A percentile compares a stretch with the other conserved stretches of the same genome.
These are phyloP conservation scores for Apantesis nais DNA, from an alignment of 2,888 invertebrate species.

Conservation along the genomic window DNA sequence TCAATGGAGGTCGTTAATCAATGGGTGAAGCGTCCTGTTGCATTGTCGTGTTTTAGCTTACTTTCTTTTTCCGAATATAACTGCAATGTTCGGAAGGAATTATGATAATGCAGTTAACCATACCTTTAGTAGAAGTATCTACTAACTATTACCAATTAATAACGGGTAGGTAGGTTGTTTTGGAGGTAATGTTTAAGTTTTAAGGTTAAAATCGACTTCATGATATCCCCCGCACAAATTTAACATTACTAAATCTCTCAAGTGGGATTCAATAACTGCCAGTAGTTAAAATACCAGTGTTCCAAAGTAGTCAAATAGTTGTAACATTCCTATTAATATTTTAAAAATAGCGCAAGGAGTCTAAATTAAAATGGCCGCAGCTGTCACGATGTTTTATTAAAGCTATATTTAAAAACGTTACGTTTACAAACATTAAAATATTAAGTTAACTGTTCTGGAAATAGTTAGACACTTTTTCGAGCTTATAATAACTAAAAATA, in stretches of 20 bases:
- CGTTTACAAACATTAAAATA: background rate
- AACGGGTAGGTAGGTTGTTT: background rate
- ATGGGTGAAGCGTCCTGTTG: no score
- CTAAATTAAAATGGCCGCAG: background rate
- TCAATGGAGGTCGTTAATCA: background rate
- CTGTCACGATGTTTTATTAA: background rate
- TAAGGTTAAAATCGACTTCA: background rate
- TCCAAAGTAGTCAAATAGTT: background rate
- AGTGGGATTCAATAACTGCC: background rate
- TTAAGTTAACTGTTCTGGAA: background rate
- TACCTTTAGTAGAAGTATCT: background rate
- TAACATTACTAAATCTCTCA: background rate
- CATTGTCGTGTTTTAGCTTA: background rate
- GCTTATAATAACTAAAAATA: background rate
- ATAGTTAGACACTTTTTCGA: background rate
- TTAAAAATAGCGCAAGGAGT: constrained; percentile 1
- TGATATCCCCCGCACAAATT: no score
- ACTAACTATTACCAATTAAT: background rate
- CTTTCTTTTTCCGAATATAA: constrained; percentile 1
- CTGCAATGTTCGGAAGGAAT: background rate
- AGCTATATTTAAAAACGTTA: background rate
- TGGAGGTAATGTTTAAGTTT: background rate
- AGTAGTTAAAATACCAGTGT: background rate
- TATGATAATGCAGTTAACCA: constrained; percentile 1
- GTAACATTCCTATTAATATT: constrained; percentile 1